phyloP scores from a whole-genome alignment of 2,113 vertebrate species.

The Perca schrenkii region DNA sequence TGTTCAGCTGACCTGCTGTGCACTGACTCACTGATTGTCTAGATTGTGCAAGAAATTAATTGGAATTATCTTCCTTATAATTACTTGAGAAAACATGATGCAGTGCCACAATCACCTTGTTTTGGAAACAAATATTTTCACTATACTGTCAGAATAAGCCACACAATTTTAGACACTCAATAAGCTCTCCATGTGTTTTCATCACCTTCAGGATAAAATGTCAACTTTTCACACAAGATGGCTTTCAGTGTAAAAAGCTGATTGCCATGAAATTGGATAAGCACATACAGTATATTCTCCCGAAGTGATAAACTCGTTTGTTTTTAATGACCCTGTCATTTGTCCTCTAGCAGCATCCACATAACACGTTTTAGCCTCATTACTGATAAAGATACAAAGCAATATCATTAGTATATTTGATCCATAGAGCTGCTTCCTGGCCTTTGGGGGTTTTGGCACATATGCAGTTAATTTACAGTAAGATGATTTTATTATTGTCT shows the following conservation, averaged over 20 bases:
- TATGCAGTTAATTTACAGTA: conserved; percentile 14
- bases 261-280: conserved; percentile 68
- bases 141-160: neutral
- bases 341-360: conserved; percentile 27
- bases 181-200: neutral
- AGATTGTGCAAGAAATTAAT: too few species aligned
- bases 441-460: neutral
- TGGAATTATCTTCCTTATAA: too few species aligned
- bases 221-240: conserved; percentile 20
- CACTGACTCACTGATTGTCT: too few species aligned
- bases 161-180: neutral
- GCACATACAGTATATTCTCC: conserved; percentile 14
- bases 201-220: conserved; percentile 11
- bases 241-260: conserved; percentile 27
- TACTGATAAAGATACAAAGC: conserved; percentile 16
- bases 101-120: too few species aligned
- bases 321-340: conserved; percentile 42
- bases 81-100: too few species aligned
- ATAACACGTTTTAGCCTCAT: conserved; percentile 23
- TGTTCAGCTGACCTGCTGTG: too few species aligned
- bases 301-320: conserved; percentile 19
- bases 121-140: neutral
- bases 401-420: neutral
- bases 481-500: neutral
- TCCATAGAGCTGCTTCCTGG: neutral